These are phyloP conservation scores for Lophochroa leadbeateri DNA, from an alignment of 2,113 vertebrate genomes.

Conservation along the genomic window DNA sequence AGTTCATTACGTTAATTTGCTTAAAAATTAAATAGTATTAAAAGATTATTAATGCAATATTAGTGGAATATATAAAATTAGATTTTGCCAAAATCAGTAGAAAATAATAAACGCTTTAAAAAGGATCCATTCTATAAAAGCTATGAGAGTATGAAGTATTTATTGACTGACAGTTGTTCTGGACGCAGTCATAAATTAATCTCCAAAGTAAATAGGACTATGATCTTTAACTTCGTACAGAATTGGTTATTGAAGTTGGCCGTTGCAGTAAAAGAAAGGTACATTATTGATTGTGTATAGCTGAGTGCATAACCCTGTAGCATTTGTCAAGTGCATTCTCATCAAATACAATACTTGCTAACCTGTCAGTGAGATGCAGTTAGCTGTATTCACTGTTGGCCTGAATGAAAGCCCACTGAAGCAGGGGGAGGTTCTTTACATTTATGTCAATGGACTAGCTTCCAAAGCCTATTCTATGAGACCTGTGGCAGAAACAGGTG, in stretches of 20 bases:
- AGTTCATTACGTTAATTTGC: conserved; percentile 39
- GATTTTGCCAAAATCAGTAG: background rate
- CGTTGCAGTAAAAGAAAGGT: background rate
- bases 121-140: background rate
- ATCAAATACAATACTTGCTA: background rate
- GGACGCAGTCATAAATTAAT: background rate
- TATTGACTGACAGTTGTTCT: background rate
- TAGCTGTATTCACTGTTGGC: background rate
- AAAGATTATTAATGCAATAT: conserved; percentile 24
- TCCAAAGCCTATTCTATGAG: background rate
- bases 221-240: background rate
- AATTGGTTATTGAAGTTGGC: background rate
- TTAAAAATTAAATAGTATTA: conserved; percentile 8
- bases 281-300: fast-evolving
- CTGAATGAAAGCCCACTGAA: background rate
- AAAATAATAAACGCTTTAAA: background rate
- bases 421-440: no score
- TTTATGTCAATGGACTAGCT: background rate
- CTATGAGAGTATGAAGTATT: background rate
- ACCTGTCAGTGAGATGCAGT: background rate
- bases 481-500: background rate
- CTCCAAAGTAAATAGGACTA: background rate
- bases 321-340: background rate
- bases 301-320: background rate
- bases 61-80: background rate